Base-by-base conservation (phyloP, 1,140 invertebrate species). In the Diorhabda sublineata region DNA sequence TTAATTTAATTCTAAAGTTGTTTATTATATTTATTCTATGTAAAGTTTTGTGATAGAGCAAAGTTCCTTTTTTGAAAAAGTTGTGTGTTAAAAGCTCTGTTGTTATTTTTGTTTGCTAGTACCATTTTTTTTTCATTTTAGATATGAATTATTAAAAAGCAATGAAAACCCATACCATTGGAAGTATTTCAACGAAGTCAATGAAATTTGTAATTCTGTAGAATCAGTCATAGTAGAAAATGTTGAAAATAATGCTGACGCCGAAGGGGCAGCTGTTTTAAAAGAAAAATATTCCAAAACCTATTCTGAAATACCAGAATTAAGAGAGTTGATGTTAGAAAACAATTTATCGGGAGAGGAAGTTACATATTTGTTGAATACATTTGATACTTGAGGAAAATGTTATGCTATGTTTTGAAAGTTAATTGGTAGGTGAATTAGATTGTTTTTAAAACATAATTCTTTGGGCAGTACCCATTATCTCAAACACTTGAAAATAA, bases 301-400 rank as follows among this genome's bases (percentile, higher is more conserved):
- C 9, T 42, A 43, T 42, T 42, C 26, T 3, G 59, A 61, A 5
- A 42, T 61, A 42, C 42, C 42, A 8, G 59, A 61, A 61, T 42
- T 61, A 61, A 61, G 42, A 42, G 59, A 61, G 8, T 42, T 61
- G 26, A 41, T 61, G 26, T 8, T 41, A 3, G 59, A 61, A 61
- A 61, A 43, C 9, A 61, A 61, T 61, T 61, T 61, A 8, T 43
- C 42, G 9, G 42, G 59, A 42, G 59, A 61, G 5, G 59, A 61
- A 42, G 42, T 43, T 8, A 61, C 26, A 42, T 61, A 61, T 61
- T 61, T 61, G 8, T 42, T 61, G 42, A 61, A 42, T 42, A 41
- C 42, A 8, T 41, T 61, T 61, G 59, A 42, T 41, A 43, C 6
- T 42, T 26, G 42, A 60, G 42, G 6, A 3, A 9, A 5, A 8